A percentile compares a stretch with the other conserved stretches of the same genome.
phyloP scores from a whole-genome alignment of 1,140 invertebrate genomes.

The Drosophila nasuta region DNA sequence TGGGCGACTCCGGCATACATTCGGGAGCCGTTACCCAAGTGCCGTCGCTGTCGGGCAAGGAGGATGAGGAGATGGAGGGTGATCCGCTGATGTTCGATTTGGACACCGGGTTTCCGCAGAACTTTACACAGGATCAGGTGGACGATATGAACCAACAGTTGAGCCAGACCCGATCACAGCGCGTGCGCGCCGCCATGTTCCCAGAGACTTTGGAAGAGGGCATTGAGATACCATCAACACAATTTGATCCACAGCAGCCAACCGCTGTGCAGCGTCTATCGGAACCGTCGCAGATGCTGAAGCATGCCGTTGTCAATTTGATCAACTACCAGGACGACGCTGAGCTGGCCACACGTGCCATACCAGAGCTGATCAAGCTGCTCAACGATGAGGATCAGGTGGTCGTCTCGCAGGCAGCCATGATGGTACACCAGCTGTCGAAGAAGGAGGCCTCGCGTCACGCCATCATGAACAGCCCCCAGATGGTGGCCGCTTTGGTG shows the following conservation, averaged over 20 bases:
- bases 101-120: slow-evolving; percentile 94
- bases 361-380: slow-evolving; percentile 99
- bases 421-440: slow-evolving; percentile 99
- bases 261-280: slow-evolving; percentile 98
- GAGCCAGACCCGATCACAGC: slow-evolving; percentile 97
- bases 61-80: slow-evolving; percentile 93
- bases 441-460: slow-evolving; percentile 99
- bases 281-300: slow-evolving; percentile 98
- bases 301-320: slow-evolving; percentile 98
- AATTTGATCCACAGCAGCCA: slow-evolving; percentile 96
- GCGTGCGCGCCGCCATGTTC: slow-evolving; percentile 99
- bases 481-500: slow-evolving; percentile 98
- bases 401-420: slow-evolving; percentile 98
- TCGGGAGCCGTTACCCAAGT: slow-evolving; percentile 97
- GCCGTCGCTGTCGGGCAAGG: slow-evolving; percentile 94
- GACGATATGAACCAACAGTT: slow-evolving; percentile 98
- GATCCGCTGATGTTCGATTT: slow-evolving; percentile 95
- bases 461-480: slow-evolving; percentile 98
- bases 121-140: slow-evolving; percentile 97
- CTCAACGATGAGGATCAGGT: slow-evolving; percentile 99
- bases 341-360: slow-evolving; percentile 98
- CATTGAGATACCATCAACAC: slow-evolving; percentile 98
- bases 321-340: slow-evolving; percentile 99
- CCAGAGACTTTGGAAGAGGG: slow-evolving; percentile 98
- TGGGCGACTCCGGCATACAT: slow-evolving; percentile 98